phyloP scores from a whole-genome alignment of 2,888 invertebrate species.

The Hymenopus coronatus region DNA sequence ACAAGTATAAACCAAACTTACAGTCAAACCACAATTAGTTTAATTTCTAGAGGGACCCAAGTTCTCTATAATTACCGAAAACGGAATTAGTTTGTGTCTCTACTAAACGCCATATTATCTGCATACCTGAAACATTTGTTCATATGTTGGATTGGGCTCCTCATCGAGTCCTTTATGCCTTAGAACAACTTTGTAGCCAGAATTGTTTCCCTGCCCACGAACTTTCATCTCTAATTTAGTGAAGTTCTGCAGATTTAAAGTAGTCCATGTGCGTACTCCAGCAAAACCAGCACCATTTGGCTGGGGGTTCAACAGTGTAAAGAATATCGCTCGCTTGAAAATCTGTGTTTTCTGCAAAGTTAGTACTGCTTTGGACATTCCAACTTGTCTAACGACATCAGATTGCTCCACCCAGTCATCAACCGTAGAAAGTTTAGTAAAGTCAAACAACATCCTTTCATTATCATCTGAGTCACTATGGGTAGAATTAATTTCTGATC shows the following conservation, averaged over 20 bases:
- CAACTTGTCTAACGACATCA: slow-evolving; percentile 61
- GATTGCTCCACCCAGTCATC: slow-evolving; percentile 62
- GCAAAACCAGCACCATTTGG: slow-evolving; percentile 67
- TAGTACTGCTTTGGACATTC: slow-evolving; percentile 63
- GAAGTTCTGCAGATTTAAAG: slow-evolving; percentile 53
- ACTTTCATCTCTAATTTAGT: slow-evolving; percentile 54
- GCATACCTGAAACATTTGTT: slow-evolving; percentile 51
- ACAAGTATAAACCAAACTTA: no score
- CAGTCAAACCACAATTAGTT: no score
- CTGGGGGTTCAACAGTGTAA: slow-evolving; percentile 63
- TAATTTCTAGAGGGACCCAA: no score
- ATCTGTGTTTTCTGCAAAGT: slow-evolving; percentile 57
- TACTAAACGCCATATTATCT: no score
- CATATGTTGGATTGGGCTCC: slow-evolving; percentile 59
- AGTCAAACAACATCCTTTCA: slow-evolving; percentile 54
- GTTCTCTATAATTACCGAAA: no score
- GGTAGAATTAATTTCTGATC: not conserved
- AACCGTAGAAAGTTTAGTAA: slow-evolving; percentile 53
- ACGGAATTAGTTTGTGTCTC: no score
- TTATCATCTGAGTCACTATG: not conserved
- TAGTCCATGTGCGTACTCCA: slow-evolving; percentile 54
- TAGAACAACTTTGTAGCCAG: slow-evolving; percentile 59
- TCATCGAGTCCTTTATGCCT: slow-evolving; percentile 56
- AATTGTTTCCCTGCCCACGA: slow-evolving; percentile 58
- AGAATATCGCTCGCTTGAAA: slow-evolving; percentile 62